phyloP scores from a whole-genome alignment of 1,140 invertebrate species.

The Campodea augens region DNA sequence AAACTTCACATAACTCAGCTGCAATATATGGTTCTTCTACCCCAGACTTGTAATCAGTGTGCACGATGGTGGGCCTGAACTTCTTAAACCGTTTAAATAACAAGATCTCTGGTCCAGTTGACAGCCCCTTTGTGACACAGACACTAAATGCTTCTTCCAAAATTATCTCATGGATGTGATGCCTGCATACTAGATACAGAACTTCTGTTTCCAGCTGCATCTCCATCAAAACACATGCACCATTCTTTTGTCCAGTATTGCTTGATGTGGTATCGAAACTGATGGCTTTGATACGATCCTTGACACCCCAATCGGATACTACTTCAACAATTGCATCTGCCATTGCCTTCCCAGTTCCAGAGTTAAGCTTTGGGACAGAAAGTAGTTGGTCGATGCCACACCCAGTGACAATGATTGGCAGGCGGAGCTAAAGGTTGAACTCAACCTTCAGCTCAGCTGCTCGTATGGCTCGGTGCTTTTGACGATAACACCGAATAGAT shows the following conservation, averaged over 20 bases:
- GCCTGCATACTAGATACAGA: conserved; percentile 11
- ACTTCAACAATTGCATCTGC: conserved; percentile 5
- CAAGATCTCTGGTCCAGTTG: conserved; percentile 9
- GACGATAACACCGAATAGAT: background rate
- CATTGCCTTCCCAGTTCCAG: conserved; percentile 7
- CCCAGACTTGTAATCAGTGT: conserved; percentile 11
- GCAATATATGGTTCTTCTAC: conserved; percentile 5
- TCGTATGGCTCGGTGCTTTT: background rate
- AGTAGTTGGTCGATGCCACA: conserved; percentile 4
- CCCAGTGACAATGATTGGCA: conserved; percentile 7
- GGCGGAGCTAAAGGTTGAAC: conserved; percentile 1
- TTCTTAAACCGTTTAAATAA: conserved; percentile 11
- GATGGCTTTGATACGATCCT: conserved; percentile 5
- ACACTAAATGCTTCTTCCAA: conserved; percentile 10
- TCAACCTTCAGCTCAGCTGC: background rate
- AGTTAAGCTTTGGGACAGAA: conserved; percentile 5
- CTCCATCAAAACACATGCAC: conserved; percentile 5
- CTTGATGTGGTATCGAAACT: conserved; percentile 10
- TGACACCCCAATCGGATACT: conserved; percentile 2
- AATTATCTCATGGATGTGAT: conserved; percentile 14
- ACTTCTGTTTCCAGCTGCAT: conserved; percentile 7
- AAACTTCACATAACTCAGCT: conserved; percentile 7
- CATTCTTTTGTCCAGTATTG: conserved; percentile 9
- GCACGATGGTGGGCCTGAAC: conserved; percentile 10
- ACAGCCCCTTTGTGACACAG: conserved; percentile 5